Evolutionary conservation across 2,797 vertebrate species (phyloP), one percentile per base, ranked within the genome.

Genomic region (Okamejei kenojei): DNA sequence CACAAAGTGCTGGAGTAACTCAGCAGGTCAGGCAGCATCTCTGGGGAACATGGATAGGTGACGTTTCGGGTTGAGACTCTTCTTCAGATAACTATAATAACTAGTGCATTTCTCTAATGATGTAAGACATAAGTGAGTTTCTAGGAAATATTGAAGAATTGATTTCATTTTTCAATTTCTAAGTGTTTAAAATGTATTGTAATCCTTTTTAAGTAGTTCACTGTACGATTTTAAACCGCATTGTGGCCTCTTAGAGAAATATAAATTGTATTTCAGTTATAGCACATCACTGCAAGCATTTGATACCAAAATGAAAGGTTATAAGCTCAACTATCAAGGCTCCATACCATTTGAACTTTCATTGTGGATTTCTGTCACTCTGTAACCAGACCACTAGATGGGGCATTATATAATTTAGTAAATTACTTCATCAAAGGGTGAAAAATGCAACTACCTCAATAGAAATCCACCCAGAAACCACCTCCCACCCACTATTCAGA

Each of bases 331-430:
- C 68, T 74, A 92, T 92, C 73, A 58, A 38, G 71, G 26, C 90
- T 90, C 35, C 38, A 35, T 76, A 58, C 26, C 9, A 76, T 76
- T 74, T 45, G 71, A 76, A 92, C 90, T 74, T 38, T 71, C 32
- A 29, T 19, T n/a, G 23, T 92, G 45, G 38, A 91, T 71, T 38
- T 90, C 45, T 91, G 88, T 91, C 68, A 91, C 65, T 91, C 88
- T 26, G 38, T 73, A 91, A 65, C 65, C 68, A 91, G 35, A 45
- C 88, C 88, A 91, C 88, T 45, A 91, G 88, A 91, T 91, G 65
- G 88, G 68, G 88, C 35, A 65, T 32, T 73, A 73, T 32, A 91
- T 91, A 91, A 91, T 73, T 38, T 23, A 71, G 35, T 8, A 91
- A 91, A 71, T 73, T 71, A 91, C 68, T 91, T 91, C 68, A 74